These are phyloP conservation scores for Montipora sp. DNA, from an alignment of 64 coral and sea anemone genomes.

Conservation along the genomic window DNA sequence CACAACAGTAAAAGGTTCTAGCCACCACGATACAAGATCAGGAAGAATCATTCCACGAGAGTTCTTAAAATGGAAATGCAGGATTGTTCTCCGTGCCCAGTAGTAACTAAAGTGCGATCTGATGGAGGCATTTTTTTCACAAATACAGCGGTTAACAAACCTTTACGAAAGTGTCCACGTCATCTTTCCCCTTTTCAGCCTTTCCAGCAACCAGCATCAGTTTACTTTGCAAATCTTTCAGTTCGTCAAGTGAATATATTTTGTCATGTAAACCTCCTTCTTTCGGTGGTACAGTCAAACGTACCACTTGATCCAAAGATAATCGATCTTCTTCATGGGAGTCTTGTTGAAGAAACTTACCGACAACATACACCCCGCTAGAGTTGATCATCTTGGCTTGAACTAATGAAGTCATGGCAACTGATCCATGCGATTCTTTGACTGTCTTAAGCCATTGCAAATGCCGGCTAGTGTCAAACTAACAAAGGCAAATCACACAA, in stretches of 20 bases:
- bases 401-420: slow-evolving; percentile 77
- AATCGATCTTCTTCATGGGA: not conserved
- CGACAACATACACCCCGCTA: slow-evolving; percentile 65
- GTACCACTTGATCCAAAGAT: slow-evolving; percentile 19
- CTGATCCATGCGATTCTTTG: slow-evolving; percentile 86
- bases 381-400: slow-evolving; percentile 75
- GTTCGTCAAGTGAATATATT: slow-evolving; percentile 54
- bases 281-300: slow-evolving; percentile 17
- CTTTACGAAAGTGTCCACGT: slow-evolving; percentile 62
- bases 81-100: too few species aligned
- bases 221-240: slow-evolving; percentile 83
- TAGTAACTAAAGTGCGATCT: too few species aligned
- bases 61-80: too few species aligned
- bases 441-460: slow-evolving; percentile 87
- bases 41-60: too few species aligned
- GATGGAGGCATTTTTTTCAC: too few species aligned
- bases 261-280: not conserved
- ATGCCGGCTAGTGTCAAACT: slow-evolving; percentile 69
- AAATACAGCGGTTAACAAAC: not conserved
- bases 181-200: slow-evolving; percentile 53
- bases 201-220: slow-evolving; percentile 80
- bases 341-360: not conserved
- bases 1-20: too few species aligned
- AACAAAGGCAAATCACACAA: not conserved
- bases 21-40: too few species aligned